Percentiles rank a stretch among this genome's conserved stretches.
phyloP scores from a whole-genome alignment of 2,888 invertebrate genomes.

The Tortricodes alternella region DNA sequence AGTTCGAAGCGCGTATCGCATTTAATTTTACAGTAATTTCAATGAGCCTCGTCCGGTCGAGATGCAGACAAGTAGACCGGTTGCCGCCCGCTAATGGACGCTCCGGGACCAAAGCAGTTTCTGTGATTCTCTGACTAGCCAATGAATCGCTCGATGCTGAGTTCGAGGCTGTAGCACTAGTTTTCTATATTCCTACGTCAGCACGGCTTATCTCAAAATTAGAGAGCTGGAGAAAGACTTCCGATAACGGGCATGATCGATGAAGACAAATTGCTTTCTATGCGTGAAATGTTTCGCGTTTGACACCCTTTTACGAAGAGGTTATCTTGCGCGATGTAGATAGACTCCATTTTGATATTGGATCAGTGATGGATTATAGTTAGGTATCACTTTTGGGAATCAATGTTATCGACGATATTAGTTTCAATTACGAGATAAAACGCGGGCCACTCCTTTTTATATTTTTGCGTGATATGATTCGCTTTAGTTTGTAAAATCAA shows the following conservation, averaged over 20 bases:
- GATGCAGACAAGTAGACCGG: slow-evolving; percentile 41
- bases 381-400: slow-evolving; percentile 19
- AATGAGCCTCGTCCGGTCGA: slow-evolving; percentile 45
- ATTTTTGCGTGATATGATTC: neutral
- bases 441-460: slow-evolving; percentile 5
- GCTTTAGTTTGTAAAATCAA: neutral
- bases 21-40: slow-evolving; percentile 52
- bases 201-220: slow-evolving; percentile 54
- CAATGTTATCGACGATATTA: slow-evolving; percentile 15
- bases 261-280: slow-evolving; percentile 33
- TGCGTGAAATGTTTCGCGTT: slow-evolving; percentile 27
- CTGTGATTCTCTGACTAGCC: no score
- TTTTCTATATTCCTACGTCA: no score
- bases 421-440: slow-evolving; percentile 18
- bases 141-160: no score
- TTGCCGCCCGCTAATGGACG: slow-evolving; percentile 50
- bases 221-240: slow-evolving; percentile 60
- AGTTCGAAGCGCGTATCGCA: slow-evolving; percentile 42
- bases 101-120: slow-evolving; percentile 47
- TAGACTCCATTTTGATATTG: slow-evolving; percentile 13
- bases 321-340: slow-evolving; percentile 9
- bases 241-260: slow-evolving; percentile 56
- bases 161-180: no score
- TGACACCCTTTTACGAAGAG: slow-evolving; percentile 22
- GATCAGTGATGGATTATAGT: slow-evolving; percentile 21